Conservation (phyloP, 2,888 invertebrate species). For the Hipparchia sbordonii region DNA sequence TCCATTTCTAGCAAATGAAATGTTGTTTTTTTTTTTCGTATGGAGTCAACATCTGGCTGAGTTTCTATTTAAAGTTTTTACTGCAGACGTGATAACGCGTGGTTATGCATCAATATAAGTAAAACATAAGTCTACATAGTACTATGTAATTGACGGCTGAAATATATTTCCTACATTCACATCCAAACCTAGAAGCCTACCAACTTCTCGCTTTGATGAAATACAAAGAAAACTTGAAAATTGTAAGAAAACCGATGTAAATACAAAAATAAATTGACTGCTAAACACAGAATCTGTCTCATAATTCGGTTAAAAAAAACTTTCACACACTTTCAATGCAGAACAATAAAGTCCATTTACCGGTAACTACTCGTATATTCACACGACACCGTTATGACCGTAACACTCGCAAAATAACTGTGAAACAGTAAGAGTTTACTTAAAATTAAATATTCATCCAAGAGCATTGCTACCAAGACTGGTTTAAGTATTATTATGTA, state of each 20-base stretch:
- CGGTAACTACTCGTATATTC: neutral
- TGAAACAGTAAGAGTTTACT: neutral
- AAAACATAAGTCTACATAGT: too few species aligned
- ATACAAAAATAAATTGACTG: too few species aligned
- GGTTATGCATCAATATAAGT: too few species aligned
- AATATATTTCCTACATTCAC: too few species aligned
- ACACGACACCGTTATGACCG: neutral
- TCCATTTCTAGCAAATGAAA: slow-evolving; percentile 15
- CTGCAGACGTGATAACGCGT: neutral
- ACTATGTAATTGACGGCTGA: too few species aligned
- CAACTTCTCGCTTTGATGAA: too few species aligned
- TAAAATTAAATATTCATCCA: neutral
- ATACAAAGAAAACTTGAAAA: too few species aligned
- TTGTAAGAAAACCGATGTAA: too few species aligned
- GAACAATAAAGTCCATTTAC: slow-evolving; percentile 1
- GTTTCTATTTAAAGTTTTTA: neutral
- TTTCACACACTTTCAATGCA: neutral
- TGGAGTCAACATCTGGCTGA: neutral
- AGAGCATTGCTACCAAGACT: too few species aligned
- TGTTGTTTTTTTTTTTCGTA: neutral
- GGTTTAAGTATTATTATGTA: too few species aligned
- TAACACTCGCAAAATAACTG: slow-evolving; percentile 9
- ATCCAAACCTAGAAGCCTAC: too few species aligned
- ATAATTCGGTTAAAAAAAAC: neutral
- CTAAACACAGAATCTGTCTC: too few species aligned